A percentile compares a stretch with the other conserved stretches of the same genome.
These are phyloP conservation scores for Drosophila ustulata DNA, from an alignment of 2,888 invertebrate genomes.

Conservation along the genomic window DNA sequence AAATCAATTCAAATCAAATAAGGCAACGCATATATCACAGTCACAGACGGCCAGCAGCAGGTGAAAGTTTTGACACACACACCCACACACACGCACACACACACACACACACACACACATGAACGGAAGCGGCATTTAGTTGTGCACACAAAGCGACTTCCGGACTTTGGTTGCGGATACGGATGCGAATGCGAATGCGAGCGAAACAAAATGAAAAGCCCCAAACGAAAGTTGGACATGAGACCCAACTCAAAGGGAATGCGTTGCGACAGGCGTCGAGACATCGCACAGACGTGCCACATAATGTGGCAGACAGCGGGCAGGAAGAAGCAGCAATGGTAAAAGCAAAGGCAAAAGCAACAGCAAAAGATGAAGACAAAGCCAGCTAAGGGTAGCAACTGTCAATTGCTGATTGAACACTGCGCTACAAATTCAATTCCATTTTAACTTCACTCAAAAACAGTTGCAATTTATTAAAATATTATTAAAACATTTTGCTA, in stretches of 20 bases:
- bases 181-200: constrained; percentile 18
- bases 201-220: constrained; percentile 62
- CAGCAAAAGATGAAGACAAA: constrained; percentile 20
- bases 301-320: constrained; percentile 23
- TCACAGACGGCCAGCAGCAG: constrained; percentile 36
- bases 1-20: constrained; percentile 70
- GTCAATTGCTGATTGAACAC: constrained; percentile 47
- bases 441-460: background rate
- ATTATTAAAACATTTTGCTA: background rate
- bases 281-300: constrained; percentile 63
- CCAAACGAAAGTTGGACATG: constrained; percentile 57
- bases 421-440: constrained; percentile 4
- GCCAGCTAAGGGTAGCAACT: constrained; percentile 49
- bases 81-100: constrained; percentile 9
- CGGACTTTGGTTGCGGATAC: constrained; percentile 25
- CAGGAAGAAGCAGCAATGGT: constrained; percentile 1
- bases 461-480: background rate
- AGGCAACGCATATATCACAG: constrained; percentile 56
- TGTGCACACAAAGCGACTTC: constrained; percentile 51
- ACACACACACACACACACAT: background rate
- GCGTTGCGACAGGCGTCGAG: constrained; percentile 69
- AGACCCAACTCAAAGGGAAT: constrained; percentile 70
- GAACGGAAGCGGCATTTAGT: constrained; percentile 59
- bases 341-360: constrained; percentile 4
- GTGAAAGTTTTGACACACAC: constrained; percentile 48